These are phyloP conservation scores for Strigamia crassipes DNA, from an alignment of 2,888 invertebrate genomes.

Conservation along the genomic window DNA sequence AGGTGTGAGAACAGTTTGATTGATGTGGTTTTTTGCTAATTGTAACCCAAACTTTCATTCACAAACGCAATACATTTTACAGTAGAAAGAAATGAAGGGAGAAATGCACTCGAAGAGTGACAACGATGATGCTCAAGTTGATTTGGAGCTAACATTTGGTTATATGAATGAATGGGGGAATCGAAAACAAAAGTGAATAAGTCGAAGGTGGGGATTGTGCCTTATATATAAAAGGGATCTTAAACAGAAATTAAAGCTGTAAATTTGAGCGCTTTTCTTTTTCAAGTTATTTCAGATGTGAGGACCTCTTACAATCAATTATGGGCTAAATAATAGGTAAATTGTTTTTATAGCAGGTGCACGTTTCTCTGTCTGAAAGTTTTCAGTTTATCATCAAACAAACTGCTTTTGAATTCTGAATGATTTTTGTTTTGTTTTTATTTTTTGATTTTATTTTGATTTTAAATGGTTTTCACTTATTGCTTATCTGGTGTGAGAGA, in stretches of 20 bases:
- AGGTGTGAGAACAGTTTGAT: slow-evolving; percentile 41
- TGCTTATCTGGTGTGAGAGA: slow-evolving; percentile 39
- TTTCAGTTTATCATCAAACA: slow-evolving; percentile 39
- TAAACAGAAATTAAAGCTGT: neutral
- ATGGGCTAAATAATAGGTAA: slow-evolving; percentile 20
- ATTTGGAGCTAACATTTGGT: neutral
- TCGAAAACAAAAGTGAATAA: neutral
- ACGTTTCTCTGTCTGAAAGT: neutral
- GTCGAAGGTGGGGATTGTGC: slow-evolving; percentile 20
- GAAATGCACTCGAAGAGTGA: slow-evolving; percentile 19
- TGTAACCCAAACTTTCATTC: slow-evolving; percentile 35
- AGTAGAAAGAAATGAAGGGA: neutral
- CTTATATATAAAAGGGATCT: slow-evolving; percentile 3
- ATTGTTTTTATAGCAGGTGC: slow-evolving; percentile 10
- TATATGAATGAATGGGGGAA: neutral
- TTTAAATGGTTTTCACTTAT: neutral
- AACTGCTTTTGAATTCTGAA: slow-evolving; percentile 14
- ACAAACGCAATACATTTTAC: slow-evolving; percentile 39
- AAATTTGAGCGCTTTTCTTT: slow-evolving; percentile 29
- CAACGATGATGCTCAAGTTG: slow-evolving; percentile 7
- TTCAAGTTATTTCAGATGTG: slow-evolving; percentile 32
- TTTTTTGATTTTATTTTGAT: neutral
- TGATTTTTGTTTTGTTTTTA: neutral
- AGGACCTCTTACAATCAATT: slow-evolving; percentile 31
- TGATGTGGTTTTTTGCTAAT: slow-evolving; percentile 34